Conservation (phyloP, 2,797 vertebrate species). For the Steatocranus sp. region DNA sequence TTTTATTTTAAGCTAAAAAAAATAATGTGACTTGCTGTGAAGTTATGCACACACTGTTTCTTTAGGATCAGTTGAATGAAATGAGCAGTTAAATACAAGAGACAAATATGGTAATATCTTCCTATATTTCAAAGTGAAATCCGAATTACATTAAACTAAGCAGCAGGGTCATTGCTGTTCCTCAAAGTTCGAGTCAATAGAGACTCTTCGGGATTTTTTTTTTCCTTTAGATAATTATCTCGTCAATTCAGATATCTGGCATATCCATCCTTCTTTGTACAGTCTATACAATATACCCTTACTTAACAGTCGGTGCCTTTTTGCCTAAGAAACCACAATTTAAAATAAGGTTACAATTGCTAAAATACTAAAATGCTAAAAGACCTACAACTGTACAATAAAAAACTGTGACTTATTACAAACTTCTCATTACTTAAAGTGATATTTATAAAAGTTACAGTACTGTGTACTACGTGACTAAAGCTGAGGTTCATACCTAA, state of each 20-base stretch:
- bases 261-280: neutral
- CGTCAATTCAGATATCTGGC: neutral
- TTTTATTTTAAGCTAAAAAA: neutral
- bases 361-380: too few species aligned
- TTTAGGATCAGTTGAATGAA: neutral
- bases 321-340: neutral
- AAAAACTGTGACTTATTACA: neutral
- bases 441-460: neutral
- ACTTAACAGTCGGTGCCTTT: neutral
- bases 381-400: neutral
- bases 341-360: neutral
- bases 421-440: neutral
- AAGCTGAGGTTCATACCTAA: neutral
- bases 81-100: neutral
- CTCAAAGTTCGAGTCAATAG: neutral
- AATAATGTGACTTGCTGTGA: neutral
- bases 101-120: neutral
- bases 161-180: fast-evolving
- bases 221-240: neutral
- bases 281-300: neutral
- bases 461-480: neutral
- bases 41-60: neutral
- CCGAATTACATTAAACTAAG: fast-evolving
- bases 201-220: neutral
- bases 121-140: neutral